These are phyloP conservation scores for Polydrusus tereticollis DNA, from an alignment of 2,888 invertebrate genomes.

Conservation along the genomic window DNA sequence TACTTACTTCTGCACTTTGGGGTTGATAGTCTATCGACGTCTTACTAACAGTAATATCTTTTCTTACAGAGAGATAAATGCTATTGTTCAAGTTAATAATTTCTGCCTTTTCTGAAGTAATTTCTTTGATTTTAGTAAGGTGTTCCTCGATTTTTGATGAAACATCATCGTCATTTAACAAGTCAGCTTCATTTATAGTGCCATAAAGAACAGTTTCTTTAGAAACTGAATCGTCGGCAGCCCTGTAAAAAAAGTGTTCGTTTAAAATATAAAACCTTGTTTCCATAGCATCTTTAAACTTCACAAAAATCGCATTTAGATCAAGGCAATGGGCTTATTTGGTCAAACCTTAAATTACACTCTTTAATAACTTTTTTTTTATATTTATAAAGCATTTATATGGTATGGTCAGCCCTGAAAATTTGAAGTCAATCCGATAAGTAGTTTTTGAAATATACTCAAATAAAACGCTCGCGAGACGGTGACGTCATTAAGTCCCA, in stretches of 20 bases:
- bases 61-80: conserved; percentile 7
- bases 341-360: not conserved
- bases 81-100: not conserved
- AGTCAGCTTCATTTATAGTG: conserved; percentile 9
- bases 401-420: too few species aligned
- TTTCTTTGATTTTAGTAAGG: not conserved
- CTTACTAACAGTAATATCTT: not conserved
- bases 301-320: not conserved
- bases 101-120: conserved; percentile 21
- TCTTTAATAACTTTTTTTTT: too few species aligned
- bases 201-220: conserved; percentile 18
- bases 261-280: not conserved
- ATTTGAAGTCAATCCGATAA: too few species aligned
- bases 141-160: conserved; percentile 1
- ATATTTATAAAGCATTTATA: too few species aligned
- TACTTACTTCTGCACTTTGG: not conserved
- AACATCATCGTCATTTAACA: conserved; percentile 16
- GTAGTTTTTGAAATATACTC: too few species aligned
- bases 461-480: too few species aligned
- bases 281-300: not conserved
- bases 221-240: conserved; percentile 20
- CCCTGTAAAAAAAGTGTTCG: conserved; percentile 15
- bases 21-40: not conserved
- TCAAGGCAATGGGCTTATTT: not conserved
- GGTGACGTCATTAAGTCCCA: too few species aligned